Evolutionary conservation across 2,797 vertebrate genomes (phyloP), one percentile per base, ranked within the genome.

Genomic region (Tragelaphus oryx): DNA sequence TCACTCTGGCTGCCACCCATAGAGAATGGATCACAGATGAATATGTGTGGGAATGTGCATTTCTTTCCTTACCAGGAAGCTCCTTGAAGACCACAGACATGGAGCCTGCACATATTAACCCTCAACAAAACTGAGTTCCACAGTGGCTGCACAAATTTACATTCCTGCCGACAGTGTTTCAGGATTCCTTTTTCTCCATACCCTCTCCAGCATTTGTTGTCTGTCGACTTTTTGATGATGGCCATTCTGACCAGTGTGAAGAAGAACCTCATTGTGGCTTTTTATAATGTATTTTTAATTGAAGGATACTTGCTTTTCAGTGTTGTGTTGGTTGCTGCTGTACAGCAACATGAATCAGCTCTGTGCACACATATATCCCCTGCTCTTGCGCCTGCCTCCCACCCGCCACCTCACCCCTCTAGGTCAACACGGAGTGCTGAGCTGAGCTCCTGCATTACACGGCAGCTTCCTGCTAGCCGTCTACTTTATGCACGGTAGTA

Each of bases 291-390:
- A 0, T 20, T 33, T 33, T 65, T 20, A 65, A 20, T 3, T 33
- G 17, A 20, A 20, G 62, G 62, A 20, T 5, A 33, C 17, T 33
- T 65, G 62, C 17, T 20, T 10, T 65, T 3, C n/a, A 33, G 1
- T 10, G 17, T 3, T 0, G n/a, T 33, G n/a, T 9, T 33, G 17
- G n/a, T n/a, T 9, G 4, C 17, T 65, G 17, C 8, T 33, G n/a
- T 33, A 2, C 17, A 33, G n/a, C 62, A 20, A 33, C 4, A 4
- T 60, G 60, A 9, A 2, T 18, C 60, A 2, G n/a, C 16, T 33
- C 16, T 1, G 5, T 1, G 62, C 17, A 10, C 17, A 5, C 17
- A 33, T 0, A 2, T 2, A 0, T 28, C 57, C 62, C n/a, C n/a
- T 65, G 8, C n/a, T 17, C n/a, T n/a, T 65, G 4, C 0, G 16